phyloP scores from a whole-genome alignment of 1,140 invertebrate species.

The Holcopasites calliopsidis region DNA sequence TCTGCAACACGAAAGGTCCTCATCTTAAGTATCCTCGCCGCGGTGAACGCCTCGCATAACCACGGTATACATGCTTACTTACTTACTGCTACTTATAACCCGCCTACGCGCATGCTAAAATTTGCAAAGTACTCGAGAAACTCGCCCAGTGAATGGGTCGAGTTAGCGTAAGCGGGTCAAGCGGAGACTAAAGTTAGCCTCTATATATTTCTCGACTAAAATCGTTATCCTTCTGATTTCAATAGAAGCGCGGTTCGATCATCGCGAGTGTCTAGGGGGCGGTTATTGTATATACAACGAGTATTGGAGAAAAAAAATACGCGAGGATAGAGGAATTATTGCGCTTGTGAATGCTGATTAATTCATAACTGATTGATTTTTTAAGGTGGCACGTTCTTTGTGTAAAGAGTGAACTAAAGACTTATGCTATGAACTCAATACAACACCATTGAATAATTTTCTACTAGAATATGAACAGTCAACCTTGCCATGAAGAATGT shows the following conservation, averaged over 20 bases:
- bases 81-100: constrained; percentile 60
- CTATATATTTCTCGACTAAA: constrained; percentile 62
- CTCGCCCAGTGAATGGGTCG: constrained; percentile 54
- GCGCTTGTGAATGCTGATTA: too few relatives aligned
- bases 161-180: constrained; percentile 69
- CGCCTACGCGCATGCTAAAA: constrained; percentile 46
- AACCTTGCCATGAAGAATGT: too few relatives aligned
- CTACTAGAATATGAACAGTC: too few relatives aligned
- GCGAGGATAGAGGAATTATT: background rate
- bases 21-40: constrained; percentile 51
- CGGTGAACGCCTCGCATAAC: constrained; percentile 47
- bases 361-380: too few relatives aligned
- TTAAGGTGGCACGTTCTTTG: too few relatives aligned
- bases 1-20: constrained; percentile 76
- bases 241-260: constrained; percentile 17
- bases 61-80: constrained; percentile 40
- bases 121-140: constrained; percentile 59
- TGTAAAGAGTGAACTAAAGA: too few relatives aligned
- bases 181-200: constrained; percentile 62
- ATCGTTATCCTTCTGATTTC: constrained; percentile 46
- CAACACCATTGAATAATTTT: too few relatives aligned
- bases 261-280: background rate
- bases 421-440: too few relatives aligned
- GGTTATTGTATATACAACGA: background rate
- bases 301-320: background rate